Evolutionary conservation across 2,797 vertebrate species (phyloP).

Genomic region (Syngnathus acus): DNA sequence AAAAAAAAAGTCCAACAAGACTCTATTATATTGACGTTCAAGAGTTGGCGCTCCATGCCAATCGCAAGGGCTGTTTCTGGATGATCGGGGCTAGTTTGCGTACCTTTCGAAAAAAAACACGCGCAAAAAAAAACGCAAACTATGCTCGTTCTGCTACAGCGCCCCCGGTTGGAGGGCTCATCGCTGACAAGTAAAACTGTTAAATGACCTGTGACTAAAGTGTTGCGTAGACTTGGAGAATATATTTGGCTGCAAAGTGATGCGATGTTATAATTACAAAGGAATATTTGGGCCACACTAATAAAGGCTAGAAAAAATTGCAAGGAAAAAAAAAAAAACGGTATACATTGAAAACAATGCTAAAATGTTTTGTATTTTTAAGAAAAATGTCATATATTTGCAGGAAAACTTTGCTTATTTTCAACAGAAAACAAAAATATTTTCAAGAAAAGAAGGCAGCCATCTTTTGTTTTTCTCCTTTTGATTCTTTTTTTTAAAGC

Average conservation of each 20-base stretch:
- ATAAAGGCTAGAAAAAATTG: too few species aligned
- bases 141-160: not conserved
- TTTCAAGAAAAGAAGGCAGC: not conserved
- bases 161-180: not conserved
- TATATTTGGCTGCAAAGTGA: conserved; percentile 4
- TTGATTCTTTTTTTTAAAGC: not conserved
- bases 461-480: not conserved
- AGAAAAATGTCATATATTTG: not conserved
- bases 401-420: not conserved
- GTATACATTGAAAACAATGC: not conserved
- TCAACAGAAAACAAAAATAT: not conserved
- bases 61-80: conserved; percentile 58
- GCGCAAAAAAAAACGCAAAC: not conserved
- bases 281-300: not conserved
- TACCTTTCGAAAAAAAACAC: not conserved
- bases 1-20: conserved; percentile 67
- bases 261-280: not conserved
- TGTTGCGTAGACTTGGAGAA: not conserved
- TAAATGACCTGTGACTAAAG: not conserved
- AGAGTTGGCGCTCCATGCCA: conserved; percentile 58
- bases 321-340: not conserved
- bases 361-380: not conserved
- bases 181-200: not conserved
- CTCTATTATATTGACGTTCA: conserved; percentile 52
- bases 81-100: not conserved